A percentile compares a stretch with the other conserved stretches of the same genome.
phyloP scores from a whole-genome alignment of 2,888 invertebrate genomes.

The Tetramorium bicarinatum region DNA sequence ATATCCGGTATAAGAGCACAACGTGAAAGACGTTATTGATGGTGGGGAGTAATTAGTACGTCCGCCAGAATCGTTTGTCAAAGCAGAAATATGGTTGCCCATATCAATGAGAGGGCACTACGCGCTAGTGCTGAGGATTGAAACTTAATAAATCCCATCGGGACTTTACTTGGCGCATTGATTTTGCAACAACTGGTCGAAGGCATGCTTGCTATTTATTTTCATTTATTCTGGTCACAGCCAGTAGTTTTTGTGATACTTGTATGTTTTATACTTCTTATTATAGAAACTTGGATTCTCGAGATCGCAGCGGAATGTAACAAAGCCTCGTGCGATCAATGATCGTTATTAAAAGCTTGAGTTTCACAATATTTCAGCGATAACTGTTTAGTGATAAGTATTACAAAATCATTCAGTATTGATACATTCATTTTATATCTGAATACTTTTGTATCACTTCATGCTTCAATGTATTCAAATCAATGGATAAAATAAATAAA shows the following conservation, averaged over 20 bases:
- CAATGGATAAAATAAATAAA: background rate
- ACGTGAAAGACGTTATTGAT: slow-evolving; percentile 57
- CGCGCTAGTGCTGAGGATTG: slow-evolving; percentile 57
- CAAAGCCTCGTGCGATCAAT: slow-evolving; percentile 13
- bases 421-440: background rate
- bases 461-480: background rate
- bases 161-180: slow-evolving; percentile 62
- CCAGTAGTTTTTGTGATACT: slow-evolving; percentile 2
- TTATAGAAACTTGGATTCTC: background rate
- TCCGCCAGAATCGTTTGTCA: slow-evolving; percentile 60
- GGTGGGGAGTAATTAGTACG: slow-evolving; percentile 73
- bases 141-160: slow-evolving; percentile 72
- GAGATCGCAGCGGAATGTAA: background rate
- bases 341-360: background rate
- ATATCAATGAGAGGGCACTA: slow-evolving; percentile 56
- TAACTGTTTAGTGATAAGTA: slow-evolving; percentile 4
- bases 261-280: background rate
- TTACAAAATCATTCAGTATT: background rate
- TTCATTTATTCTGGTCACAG: slow-evolving; percentile 28
- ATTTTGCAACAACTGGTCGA: slow-evolving; percentile 65
- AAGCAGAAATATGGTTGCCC: slow-evolving; percentile 56
- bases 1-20: slow-evolving; percentile 31
- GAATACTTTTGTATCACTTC: background rate
- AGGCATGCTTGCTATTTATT: slow-evolving; percentile 21
- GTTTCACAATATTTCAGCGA: background rate